phyloP scores from a whole-genome alignment of 2,888 invertebrate genomes.

The Brachyptera risi region DNA sequence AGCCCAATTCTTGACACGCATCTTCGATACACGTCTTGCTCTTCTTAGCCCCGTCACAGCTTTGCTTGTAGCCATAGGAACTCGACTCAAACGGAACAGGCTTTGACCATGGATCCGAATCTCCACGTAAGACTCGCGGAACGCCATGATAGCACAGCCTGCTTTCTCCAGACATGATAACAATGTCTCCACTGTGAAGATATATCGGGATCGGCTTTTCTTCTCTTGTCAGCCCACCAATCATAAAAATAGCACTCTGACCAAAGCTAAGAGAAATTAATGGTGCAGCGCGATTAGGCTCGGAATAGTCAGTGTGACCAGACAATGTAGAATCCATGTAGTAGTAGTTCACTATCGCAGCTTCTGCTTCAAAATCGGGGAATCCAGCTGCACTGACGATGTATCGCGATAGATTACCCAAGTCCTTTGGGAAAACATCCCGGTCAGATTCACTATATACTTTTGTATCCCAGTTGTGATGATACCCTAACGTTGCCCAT shows the following conservation, averaged over 20 bases:
- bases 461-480: constrained; percentile 98
- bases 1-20: not conserved
- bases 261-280: constrained; percentile 94
- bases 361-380: constrained; percentile 69
- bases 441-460: constrained; percentile 43
- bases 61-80: not conserved
- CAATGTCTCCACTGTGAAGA: constrained; percentile 83
- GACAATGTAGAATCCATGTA: constrained; percentile 88
- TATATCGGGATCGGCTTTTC: constrained; percentile 65
- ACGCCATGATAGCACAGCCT: constrained; percentile 91
- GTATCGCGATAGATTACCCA: constrained; percentile 59
- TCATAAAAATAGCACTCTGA: constrained; percentile 87
- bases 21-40: not conserved
- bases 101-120: too few relatives aligned
- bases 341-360: constrained; percentile 96
- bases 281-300: constrained; percentile 79
- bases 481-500: constrained; percentile 96
- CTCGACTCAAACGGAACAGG: too few relatives aligned
- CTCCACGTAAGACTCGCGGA: constrained; percentile 68
- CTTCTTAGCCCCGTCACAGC: not conserved
- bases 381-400: constrained; percentile 59
- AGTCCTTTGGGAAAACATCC: constrained; percentile 64
- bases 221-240: constrained; percentile 74
- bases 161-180: constrained; percentile 83
- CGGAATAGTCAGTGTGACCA: constrained; percentile 94